These are phyloP conservation scores for Teleopsis dalmanni DNA, from an alignment of 1,140 invertebrate genomes.

Conservation along the genomic window DNA sequence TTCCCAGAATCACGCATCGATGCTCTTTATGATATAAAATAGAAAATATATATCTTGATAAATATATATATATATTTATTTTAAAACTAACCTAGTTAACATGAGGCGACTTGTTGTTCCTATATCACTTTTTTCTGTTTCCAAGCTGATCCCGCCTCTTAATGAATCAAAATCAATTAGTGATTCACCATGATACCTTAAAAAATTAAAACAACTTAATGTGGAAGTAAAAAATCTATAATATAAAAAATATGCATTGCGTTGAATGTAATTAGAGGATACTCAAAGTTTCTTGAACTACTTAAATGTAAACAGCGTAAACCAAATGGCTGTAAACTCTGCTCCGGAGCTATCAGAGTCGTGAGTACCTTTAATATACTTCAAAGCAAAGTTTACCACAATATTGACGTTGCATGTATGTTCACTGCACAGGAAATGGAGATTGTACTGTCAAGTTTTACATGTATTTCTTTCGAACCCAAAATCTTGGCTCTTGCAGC, in stretches of 20 bases:
- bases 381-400: too few species aligned
- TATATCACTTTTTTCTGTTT: constrained; percentile 82
- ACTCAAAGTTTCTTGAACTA: too few species aligned
- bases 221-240: not conserved
- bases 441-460: constrained; percentile 85
- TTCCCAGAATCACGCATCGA: constrained; percentile 78
- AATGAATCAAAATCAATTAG: constrained; percentile 81
- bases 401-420: constrained; percentile 63
- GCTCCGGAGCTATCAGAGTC: too few species aligned
- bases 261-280: not conserved
- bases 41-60: too few species aligned
- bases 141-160: constrained; percentile 76
- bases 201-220: not conserved
- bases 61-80: too few species aligned
- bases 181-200: constrained; percentile 66
- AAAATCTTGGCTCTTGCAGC: constrained; percentile 78
- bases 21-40: too few species aligned
- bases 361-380: too few species aligned
- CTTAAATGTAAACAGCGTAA: too few species aligned
- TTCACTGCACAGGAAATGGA: constrained; percentile 81
- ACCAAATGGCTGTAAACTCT: too few species aligned
- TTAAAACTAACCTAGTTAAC: too few species aligned
- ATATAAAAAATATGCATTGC: not conserved
- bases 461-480: constrained; percentile 78
- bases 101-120: constrained; percentile 83